Evolutionary conservation across 2,113 vertebrate genomes (phyloP), one percentile per base, ranked within the genome.

Genomic region (Cyrtonyx montezumae): DNA sequence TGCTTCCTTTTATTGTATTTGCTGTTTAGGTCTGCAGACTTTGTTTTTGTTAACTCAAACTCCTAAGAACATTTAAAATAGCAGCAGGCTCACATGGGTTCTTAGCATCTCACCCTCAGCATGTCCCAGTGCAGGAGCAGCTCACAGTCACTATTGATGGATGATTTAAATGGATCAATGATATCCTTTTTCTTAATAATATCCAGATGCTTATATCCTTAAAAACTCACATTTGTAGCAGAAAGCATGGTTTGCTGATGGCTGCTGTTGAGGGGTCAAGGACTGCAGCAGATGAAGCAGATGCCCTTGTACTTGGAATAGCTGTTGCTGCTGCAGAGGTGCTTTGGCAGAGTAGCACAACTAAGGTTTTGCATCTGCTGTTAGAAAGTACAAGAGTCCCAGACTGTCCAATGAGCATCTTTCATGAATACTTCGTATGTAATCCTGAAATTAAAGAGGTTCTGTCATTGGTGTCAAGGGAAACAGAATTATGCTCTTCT

Each of bases 111-210:
- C 2, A 8, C 84, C 84, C 49, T 66, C 67, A 63, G 36, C 3
- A 0, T 30, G 48, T 91, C 87, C 13, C 43, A 80, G 51, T 40
- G 43, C 71, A 77, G 5, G 67, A 84, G 67, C 67, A 59, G 37
- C 19, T 80, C 73, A 92, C 91, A 92, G 77, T 81, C 79, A 23
- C 66, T 95, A 58, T 51, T 92, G 94, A 84, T 91, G 91, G 81
- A 66, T 91, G 30, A 79, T 81, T 90, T 78, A 94, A 97, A 91
- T 61, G 11, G 89, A 65, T 65, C 62, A 53, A 70, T 65, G 32
- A n/a, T 58, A 18, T 8, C 15, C 56, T 80, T n/a, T 70, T 84
- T 48, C 36, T 88, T 95, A 65, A 48, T 15, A 53, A 58, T 79
- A 66, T 49, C 36, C 58, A 88, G 49, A 40, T 95, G 59, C 67